Percentiles rank a stretch among this genome's conserved stretches.
Conservation (phyloP, 2,888 invertebrate genomes). For the Pterostichus madidus region DNA sequence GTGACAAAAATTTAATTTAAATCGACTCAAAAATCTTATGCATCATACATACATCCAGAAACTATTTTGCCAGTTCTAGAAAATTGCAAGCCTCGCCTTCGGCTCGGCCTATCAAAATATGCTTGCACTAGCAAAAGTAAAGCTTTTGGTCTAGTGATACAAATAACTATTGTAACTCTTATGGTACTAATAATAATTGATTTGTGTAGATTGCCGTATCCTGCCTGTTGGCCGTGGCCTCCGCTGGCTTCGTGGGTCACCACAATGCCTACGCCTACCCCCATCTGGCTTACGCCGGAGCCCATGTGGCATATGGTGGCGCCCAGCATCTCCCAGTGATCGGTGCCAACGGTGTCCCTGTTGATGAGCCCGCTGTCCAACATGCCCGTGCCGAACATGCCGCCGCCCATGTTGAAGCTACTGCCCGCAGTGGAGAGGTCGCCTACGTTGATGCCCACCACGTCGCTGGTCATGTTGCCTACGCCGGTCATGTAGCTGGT, state of each 20-base stretch:
- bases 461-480: slow-evolving; percentile 69
- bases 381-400: slow-evolving; percentile 81
- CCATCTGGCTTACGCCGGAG: slow-evolving; percentile 56
- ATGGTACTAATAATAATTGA: too few relatives aligned
- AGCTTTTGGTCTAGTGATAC: too few relatives aligned
- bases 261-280: slow-evolving; percentile 60
- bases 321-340: slow-evolving; percentile 75
- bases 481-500: slow-evolving; percentile 71
- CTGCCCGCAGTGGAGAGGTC: slow-evolving; percentile 75
- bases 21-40: too few relatives aligned
- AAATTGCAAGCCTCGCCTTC: too few relatives aligned
- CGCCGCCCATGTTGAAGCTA: slow-evolving; percentile 79
- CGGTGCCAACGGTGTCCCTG: slow-evolving; percentile 80
- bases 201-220: slow-evolving; percentile 62
- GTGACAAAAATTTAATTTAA: too few relatives aligned
- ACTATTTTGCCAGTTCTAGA: too few relatives aligned
- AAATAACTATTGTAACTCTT: too few relatives aligned
- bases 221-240: slow-evolving; percentile 66
- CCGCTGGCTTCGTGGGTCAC: slow-evolving; percentile 63
- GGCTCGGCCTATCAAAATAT: too few relatives aligned
- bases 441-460: slow-evolving; percentile 74
- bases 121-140: too few relatives aligned
- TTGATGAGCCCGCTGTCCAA: slow-evolving; percentile 81
- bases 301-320: slow-evolving; percentile 68
- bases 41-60: too few relatives aligned